Conservation (phyloP, 2,113 vertebrate genomes). For the Epinephelus moara region DNA sequence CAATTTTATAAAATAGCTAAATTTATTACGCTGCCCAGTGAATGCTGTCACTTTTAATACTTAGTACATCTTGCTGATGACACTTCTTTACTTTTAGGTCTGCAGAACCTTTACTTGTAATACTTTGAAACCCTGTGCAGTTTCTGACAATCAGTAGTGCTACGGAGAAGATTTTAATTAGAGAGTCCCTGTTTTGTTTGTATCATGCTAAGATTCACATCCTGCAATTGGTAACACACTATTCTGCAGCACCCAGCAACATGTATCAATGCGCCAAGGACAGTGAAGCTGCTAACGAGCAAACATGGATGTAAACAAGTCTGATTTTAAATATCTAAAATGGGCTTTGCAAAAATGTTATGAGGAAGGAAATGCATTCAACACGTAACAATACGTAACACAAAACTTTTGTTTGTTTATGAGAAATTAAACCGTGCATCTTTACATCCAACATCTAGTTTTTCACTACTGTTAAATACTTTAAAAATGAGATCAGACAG, state of each 20-base stretch:
- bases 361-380: background rate
- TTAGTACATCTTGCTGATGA: background rate
- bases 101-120: background rate
- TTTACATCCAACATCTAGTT: constrained; percentile 11
- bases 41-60: background rate
- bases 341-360: background rate
- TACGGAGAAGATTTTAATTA: constrained; percentile 17
- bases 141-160: background rate
- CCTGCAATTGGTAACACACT: background rate
- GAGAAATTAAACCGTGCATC: background rate
- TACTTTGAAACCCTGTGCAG: background rate
- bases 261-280: constrained; percentile 6
- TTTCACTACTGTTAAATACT: constrained; percentile 1
- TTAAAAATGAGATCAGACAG: constrained; percentile 41
- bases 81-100: background rate
- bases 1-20: background rate
- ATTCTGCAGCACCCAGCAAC: constrained; percentile 11
- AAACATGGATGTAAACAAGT: constrained; percentile 16
- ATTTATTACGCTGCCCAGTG: background rate
- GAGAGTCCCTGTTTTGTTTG: background rate
- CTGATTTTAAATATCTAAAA: constrained; percentile 9
- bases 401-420: constrained; percentile 1
- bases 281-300: background rate
- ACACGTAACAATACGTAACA: background rate
- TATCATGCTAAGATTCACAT: background rate